Evolutionary conservation across 2,797 vertebrate genomes (phyloP), one percentile per base, ranked within the genome.

Genomic region (Microcaecilia unicolor): DNA sequence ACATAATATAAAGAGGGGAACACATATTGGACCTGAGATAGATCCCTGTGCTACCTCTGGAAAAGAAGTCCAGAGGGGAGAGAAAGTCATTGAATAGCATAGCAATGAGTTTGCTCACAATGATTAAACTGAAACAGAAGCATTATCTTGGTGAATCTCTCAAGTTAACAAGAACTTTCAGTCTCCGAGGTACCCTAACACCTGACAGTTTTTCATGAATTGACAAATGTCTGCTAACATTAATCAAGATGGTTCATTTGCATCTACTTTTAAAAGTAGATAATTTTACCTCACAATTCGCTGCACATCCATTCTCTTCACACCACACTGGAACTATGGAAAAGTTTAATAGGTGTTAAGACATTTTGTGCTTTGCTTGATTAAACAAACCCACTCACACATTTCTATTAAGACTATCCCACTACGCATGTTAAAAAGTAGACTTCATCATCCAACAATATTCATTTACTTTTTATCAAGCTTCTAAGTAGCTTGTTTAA

Each of bases 11-110:
- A 21, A n/a, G n/a, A 46, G 48, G 39, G 39, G 33, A 44, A 21
- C 33, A 15, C 39, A 28, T 10, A 35, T 18, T 44, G 41, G 44
- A 8, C 41, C 34, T 42, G 48, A 44, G 53, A 58, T n/a, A 37
- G 18, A 48, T 51, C 40, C 16, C 31, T 1, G 25, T 0, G 0
- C 14, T 41, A 34, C 32, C 6, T 9, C 18, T 40, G 12, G 7
- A 55, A 55, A 44, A 31, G 37, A 11, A 53, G n/a, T n/a, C n/a
- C n/a, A n/a, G n/a, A n/a, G n/a, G n/a, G n/a, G n/a, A n/a, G n/a
- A n/a, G n/a, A n/a, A n/a, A n/a, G n/a, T n/a, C n/a, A n/a, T n/a
- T n/a, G n/a, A n/a, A n/a, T n/a, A n/a, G n/a, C n/a, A n/a, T n/a
- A n/a, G n/a, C n/a, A n/a, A n/a, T n/a, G n/a, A n/a, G n/a, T n/a